Conservation (phyloP, 2,113 vertebrate genomes). For the Tenebrosternarchus preto region DNA sequence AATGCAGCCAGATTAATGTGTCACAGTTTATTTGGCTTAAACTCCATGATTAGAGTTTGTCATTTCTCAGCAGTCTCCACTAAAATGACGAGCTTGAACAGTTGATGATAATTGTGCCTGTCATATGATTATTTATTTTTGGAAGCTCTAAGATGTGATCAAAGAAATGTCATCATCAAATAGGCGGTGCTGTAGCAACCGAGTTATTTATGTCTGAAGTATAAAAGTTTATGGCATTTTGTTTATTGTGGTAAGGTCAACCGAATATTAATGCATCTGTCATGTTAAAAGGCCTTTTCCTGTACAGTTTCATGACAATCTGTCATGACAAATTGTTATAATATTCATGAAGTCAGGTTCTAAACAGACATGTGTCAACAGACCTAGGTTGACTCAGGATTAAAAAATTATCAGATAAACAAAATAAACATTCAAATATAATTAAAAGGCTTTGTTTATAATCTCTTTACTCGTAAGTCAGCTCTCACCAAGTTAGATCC, state of each 20-base stretch:
- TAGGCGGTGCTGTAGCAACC: neutral
- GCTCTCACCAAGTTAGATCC: conserved; percentile 14
- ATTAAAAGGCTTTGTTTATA: conserved; percentile 20
- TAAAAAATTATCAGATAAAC: conserved; percentile 23
- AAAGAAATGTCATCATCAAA: conserved; percentile 21
- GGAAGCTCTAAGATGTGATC: neutral
- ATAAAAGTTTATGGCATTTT: neutral
- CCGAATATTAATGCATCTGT: conserved; percentile 12
- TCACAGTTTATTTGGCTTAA: conserved; percentile 36
- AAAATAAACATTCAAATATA: conserved; percentile 32
- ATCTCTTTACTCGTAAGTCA: neutral
- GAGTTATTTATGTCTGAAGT: conserved; percentile 16
- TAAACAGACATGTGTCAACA: neutral
- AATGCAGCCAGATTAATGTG: conserved; percentile 47
- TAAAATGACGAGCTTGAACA: conserved; percentile 29
- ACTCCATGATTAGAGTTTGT: conserved; percentile 37
- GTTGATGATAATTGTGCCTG: conserved; percentile 30
- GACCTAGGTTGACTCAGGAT: neutral
- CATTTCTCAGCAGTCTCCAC: neutral
- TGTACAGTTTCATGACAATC: conserved; percentile 2
- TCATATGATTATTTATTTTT: conserved; percentile 27
- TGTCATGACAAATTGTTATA: neutral
- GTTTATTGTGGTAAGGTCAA: conserved; percentile 16
- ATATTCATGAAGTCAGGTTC: neutral
- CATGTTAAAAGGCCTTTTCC: conserved; percentile 4